phyloP scores from a whole-genome alignment of 2,113 vertebrate species.

The Tachuris rubrigastra region DNA sequence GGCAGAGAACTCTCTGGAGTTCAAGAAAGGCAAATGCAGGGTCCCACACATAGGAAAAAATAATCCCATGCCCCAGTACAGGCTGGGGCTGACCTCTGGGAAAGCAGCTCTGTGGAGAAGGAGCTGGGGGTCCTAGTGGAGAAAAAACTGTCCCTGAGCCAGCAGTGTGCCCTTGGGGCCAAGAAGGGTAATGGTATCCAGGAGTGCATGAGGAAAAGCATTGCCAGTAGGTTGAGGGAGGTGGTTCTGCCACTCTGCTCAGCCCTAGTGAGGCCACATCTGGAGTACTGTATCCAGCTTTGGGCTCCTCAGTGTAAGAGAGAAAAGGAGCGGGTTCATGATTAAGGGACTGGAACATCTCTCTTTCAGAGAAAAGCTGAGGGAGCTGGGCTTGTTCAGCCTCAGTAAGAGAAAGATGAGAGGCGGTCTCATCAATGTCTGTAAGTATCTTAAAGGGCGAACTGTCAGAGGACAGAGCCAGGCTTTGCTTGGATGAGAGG shows the following conservation, averaged over 20 bases:
- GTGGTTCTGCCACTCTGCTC: background rate
- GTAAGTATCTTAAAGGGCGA: background rate
- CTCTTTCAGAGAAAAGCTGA: background rate
- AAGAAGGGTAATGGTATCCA: too few relatives aligned
- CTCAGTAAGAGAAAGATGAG: background rate
- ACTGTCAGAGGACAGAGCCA: background rate
- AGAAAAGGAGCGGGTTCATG: background rate
- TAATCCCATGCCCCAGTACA: fast-evolving
- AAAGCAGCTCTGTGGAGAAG: background rate
- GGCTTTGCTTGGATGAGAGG: background rate
- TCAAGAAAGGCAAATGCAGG: background rate
- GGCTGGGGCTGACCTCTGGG: background rate
- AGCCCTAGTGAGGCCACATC: fast-evolving
- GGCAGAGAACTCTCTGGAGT: too few relatives aligned
- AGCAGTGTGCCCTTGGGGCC: background rate
- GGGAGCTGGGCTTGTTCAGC: background rate
- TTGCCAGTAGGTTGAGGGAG: background rate
- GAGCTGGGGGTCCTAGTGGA: background rate
- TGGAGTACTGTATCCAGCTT: background rate
- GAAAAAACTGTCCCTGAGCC: background rate
- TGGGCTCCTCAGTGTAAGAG: background rate
- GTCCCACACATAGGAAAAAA: background rate
- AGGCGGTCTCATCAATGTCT: background rate
- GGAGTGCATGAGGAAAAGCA: background rate
- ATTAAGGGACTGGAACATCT: background rate